Percentiles rank a stretch among this genome's conserved stretches.
These are phyloP conservation scores for Cantharis rustica DNA, from an alignment of 2,888 invertebrate species.

Conservation along the genomic window DNA sequence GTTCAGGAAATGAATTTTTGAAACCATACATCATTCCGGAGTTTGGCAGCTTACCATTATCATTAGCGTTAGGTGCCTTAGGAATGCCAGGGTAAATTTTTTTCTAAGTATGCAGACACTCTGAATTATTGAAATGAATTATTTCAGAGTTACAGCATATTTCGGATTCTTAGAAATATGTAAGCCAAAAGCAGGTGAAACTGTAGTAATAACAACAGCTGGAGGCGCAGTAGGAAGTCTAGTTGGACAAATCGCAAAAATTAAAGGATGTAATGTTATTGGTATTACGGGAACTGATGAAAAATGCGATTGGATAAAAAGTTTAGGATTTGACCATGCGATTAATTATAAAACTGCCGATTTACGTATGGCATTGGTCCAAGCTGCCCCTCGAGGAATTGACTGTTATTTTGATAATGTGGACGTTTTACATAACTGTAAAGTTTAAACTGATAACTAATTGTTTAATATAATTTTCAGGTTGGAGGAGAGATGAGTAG, in stretches of 20 bases:
- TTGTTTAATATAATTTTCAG: slow-evolving; percentile 43
- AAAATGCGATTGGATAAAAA: slow-evolving; percentile 72
- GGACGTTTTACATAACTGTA: slow-evolving; percentile 39
- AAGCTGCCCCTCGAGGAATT: slow-evolving; percentile 69
- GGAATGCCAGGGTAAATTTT: slow-evolving; percentile 22
- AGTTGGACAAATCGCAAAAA: slow-evolving; percentile 80
- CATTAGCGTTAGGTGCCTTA: slow-evolving; percentile 12
- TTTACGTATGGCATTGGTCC: slow-evolving; percentile 60
- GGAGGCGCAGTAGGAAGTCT: slow-evolving; percentile 79
- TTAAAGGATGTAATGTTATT: slow-evolving; percentile 70
- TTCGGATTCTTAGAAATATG: slow-evolving; percentile 76
- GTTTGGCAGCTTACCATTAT: slow-evolving; percentile 5
- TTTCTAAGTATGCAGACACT: neutral
- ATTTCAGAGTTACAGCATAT: slow-evolving; percentile 68
- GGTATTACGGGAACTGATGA: slow-evolving; percentile 73
- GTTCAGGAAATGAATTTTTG: neutral
- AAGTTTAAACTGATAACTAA: neutral
- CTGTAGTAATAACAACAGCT: slow-evolving; percentile 73
- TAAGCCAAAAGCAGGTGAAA: slow-evolving; percentile 72
- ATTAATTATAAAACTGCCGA: slow-evolving; percentile 73
- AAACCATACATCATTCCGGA: slow-evolving; percentile 8
- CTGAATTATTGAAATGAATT: neutral
- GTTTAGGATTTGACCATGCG: slow-evolving; percentile 69
- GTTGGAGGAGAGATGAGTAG: slow-evolving; percentile 70
- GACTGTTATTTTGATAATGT: slow-evolving; percentile 83